These are phyloP conservation scores for Perca schrenkii DNA, from an alignment of 2,113 vertebrate species.

Conservation along the genomic window DNA sequence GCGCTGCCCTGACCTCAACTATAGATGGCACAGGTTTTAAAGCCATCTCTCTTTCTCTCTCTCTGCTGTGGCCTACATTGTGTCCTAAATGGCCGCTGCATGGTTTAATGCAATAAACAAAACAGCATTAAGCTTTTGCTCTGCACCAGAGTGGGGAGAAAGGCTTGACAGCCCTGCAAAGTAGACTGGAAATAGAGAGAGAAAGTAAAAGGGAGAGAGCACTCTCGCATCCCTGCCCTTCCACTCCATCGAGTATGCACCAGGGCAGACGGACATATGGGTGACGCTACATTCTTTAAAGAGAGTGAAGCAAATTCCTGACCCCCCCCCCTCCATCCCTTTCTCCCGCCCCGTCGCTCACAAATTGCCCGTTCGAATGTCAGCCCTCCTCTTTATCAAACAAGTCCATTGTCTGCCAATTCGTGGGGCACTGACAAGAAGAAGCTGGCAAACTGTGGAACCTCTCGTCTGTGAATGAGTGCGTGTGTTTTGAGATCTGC, in stretches of 20 bases:
- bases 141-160: slow-evolving; percentile 55
- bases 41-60: slow-evolving; percentile 32
- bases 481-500: slow-evolving; percentile 39
- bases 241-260: slow-evolving; percentile 75
- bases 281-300: slow-evolving; percentile 82
- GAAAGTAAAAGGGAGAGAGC: slow-evolving; percentile 50
- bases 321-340: slow-evolving; percentile 59
- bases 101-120: slow-evolving; percentile 75
- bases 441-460: slow-evolving; percentile 67
- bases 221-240: slow-evolving; percentile 77
- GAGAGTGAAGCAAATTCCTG: slow-evolving; percentile 77
- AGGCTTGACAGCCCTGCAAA: slow-evolving; percentile 64
- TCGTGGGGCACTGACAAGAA: slow-evolving; percentile 71
- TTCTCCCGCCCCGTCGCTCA: slow-evolving; percentile 72
- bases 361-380: slow-evolving; percentile 82
- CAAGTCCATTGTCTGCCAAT: slow-evolving; percentile 80
- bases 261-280: slow-evolving; percentile 82
- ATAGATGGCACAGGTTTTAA: slow-evolving; percentile 37
- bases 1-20: slow-evolving; percentile 54
- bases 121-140: slow-evolving; percentile 72
- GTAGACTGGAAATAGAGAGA: slow-evolving; percentile 67
- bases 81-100: slow-evolving; percentile 73
- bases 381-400: slow-evolving; percentile 82
- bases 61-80: slow-evolving; percentile 69
- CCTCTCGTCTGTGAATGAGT: slow-evolving; percentile 56